These are phyloP conservation scores for Catajapyx aquilonaris DNA, from an alignment of 1,140 invertebrate species.

Conservation along the genomic window DNA sequence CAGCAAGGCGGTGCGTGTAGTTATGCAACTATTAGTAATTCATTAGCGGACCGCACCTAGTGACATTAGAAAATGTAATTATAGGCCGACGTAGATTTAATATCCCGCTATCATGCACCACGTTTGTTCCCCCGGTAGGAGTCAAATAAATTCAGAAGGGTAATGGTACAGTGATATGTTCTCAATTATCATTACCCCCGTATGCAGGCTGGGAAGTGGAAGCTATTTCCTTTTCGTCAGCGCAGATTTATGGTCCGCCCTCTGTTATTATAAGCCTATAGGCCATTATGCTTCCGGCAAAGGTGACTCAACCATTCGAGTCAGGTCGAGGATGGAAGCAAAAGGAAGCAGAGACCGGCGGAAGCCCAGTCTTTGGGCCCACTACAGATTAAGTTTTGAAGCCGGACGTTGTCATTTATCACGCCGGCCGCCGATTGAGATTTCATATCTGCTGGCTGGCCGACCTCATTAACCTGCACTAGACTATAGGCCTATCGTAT, in stretches of 20 bases:
- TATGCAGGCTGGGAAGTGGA: neutral
- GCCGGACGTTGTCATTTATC: too few species aligned
- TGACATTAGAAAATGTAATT: neutral
- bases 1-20: too few species aligned
- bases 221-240: neutral
- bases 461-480: too few species aligned
- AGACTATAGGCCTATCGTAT: too few species aligned
- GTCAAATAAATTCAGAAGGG: neutral
- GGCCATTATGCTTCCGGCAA: neutral
- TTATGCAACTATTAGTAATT: neutral
- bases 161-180: conserved; percentile 1
- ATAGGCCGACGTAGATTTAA: neutral
- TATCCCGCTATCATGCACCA: neutral
- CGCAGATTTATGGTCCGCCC: neutral
- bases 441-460: too few species aligned
- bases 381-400: too few species aligned
- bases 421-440: too few species aligned
- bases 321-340: too few species aligned
- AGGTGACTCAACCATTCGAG: neutral
- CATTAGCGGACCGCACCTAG: neutral
- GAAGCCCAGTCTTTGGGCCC: too few species aligned
- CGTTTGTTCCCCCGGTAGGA: neutral
- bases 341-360: too few species aligned
- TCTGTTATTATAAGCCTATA: neutral
- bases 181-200: neutral